Percentiles rank a stretch among this genome's conserved stretches.
These are phyloP conservation scores for Phymanthus crucifer DNA, from an alignment of 92 coral and sea anemone species.

Conservation along the genomic window DNA sequence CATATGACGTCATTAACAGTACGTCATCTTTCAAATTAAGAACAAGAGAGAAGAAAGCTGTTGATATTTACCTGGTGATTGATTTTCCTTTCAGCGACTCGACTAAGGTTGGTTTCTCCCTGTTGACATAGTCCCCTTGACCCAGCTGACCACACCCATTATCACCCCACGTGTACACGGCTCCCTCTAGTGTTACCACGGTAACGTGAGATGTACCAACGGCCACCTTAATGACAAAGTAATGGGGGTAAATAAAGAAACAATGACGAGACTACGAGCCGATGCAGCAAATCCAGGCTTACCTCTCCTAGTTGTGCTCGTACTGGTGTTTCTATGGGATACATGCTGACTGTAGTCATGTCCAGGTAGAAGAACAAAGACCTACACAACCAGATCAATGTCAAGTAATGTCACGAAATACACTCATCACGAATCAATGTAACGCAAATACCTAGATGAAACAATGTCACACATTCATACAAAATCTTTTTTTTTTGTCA, in stretches of 20 bases:
- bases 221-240: slow-evolving; percentile 66
- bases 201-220: slow-evolving; percentile 95
- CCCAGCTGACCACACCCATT: slow-evolving; percentile 96
- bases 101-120: slow-evolving; percentile 79
- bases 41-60: too few species aligned
- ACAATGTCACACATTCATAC: background rate
- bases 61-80: slow-evolving; percentile 68
- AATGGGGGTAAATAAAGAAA: background rate
- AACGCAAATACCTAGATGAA: too few species aligned
- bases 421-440: background rate
- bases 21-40: too few species aligned
- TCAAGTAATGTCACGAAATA: background rate
- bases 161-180: slow-evolving; percentile 93
- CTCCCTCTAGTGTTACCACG: slow-evolving; percentile 88
- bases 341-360: slow-evolving; percentile 78
- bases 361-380: slow-evolving; percentile 91
- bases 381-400: slow-evolving; percentile 31
- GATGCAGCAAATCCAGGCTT: slow-evolving; percentile 21
- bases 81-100: slow-evolving; percentile 88
- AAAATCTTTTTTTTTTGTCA: too few species aligned
- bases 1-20: too few species aligned
- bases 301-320: slow-evolving; percentile 87
- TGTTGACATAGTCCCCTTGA: slow-evolving; percentile 76
- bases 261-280: background rate
- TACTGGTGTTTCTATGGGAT: slow-evolving; percentile 90